Base-by-base conservation (phyloP, 1,140 invertebrate genomes). In the Thaumatotibia leucotreta region DNA sequence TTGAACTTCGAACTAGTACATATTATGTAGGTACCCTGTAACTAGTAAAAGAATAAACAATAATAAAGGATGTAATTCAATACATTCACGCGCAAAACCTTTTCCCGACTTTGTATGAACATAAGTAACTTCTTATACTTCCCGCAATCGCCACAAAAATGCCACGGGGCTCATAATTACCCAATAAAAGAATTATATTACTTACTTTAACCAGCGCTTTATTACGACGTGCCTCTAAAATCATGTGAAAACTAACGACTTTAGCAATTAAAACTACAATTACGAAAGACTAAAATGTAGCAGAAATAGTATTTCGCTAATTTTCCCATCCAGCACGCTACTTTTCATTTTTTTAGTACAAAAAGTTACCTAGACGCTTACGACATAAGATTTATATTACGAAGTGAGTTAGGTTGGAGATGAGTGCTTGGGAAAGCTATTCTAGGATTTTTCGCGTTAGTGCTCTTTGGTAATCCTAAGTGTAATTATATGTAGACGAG, bases 221-320 rank as follows among this genome's bases (percentile, higher is more conserved):
- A 58, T 58, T 27, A 58, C 24, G 52, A 24, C 52, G 24, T 64
- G 23, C 14, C 33, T 35, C 39, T 64, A 49, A 64, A 50, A 64
- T 39, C 33, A 64, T 64, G 33, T 64, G 23, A 39, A 35, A 64
- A 39, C 20, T 35, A 31, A 32, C 35, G 20, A 49, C 23, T 63
- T 6, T 14, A 17, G 66, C 35, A 69, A 77, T 79, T 78, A 80
- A 80, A 79, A 74, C 67, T 66, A 65, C 68, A 71, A 79, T 82
- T 75, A 72, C 70, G 70, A 75, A 70, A 70, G 69, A 54, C 39
- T 73, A 79, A 82, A 80, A 79, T 75, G 72, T 76, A 68, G 72
- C 69, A 68, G 61, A 68, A 75, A 67, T 77, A 64, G 24, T 29
- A 58, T 58, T 54, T 58, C 23, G 52, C 23, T 31, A 58, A 27